These are phyloP conservation scores for Lasioglossum calceatum DNA, from an alignment of 2,888 invertebrate species.

Conservation along the genomic window DNA sequence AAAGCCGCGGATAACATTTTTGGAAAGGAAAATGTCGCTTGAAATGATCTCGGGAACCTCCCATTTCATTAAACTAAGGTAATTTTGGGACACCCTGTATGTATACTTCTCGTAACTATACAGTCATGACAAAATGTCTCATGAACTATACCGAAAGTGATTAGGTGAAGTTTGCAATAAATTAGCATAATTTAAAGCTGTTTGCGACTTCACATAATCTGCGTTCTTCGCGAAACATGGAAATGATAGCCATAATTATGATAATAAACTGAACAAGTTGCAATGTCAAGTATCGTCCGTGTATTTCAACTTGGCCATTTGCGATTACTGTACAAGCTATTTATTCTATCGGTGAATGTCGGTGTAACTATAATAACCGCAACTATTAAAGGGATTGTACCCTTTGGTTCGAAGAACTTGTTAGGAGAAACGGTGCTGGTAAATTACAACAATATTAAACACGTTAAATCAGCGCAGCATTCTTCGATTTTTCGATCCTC, in stretches of 20 bases:
- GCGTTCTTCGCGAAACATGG: background rate
- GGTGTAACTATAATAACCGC: conserved; percentile 75
- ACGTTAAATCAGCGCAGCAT: background rate
- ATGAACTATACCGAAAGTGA: background rate
- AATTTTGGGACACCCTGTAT: too few relatives aligned
- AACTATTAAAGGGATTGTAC: conserved; percentile 81
- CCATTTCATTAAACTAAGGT: too few relatives aligned
- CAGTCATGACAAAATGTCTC: background rate
- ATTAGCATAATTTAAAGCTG: background rate
- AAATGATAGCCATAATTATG: background rate
- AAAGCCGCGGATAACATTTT: too few relatives aligned
- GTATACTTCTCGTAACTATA: too few relatives aligned
- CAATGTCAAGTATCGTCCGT: conserved; percentile 19
- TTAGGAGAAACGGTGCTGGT: conserved; percentile 84
- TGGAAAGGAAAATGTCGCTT: too few relatives aligned
- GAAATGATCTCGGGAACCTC: too few relatives aligned
- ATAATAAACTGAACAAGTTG: background rate
- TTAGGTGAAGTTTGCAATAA: background rate
- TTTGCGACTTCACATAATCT: background rate
- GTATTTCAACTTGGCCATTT: conserved; percentile 37
- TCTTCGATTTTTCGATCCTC: background rate
- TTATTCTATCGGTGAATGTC: conserved; percentile 74
- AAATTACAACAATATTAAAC: conserved; percentile 46
- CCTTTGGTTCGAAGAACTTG: conserved; percentile 83
- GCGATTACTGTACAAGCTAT: conserved; percentile 64